These are phyloP conservation scores for Rhamphomyia laevipes DNA, from an alignment of 2,888 invertebrate genomes.

Conservation along the genomic window DNA sequence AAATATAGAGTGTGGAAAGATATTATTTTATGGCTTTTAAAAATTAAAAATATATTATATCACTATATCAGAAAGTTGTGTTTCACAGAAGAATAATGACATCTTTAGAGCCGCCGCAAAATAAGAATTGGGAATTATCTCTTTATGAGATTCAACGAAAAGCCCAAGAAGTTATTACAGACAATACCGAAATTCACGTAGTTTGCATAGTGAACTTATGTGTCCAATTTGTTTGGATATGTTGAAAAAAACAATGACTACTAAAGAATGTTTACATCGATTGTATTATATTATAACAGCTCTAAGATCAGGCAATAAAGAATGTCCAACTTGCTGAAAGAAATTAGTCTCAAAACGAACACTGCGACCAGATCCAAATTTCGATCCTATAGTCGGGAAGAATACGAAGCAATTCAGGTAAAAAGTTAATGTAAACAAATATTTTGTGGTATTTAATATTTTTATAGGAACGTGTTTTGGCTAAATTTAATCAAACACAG, in stretches of 20 bases:
- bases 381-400: conserved; percentile 86
- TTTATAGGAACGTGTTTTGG: conserved; percentile 65
- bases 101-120: conserved; percentile 64
- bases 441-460: too few relatives aligned
- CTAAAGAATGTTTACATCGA: conserved; percentile 96
- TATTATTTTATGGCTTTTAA: too few relatives aligned
- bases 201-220: conserved; percentile 93
- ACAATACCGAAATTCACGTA: conserved; percentile 88
- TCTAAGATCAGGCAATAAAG: conserved; percentile 93
- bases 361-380: conserved; percentile 92
- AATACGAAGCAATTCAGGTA: conserved; percentile 87
- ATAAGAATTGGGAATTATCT: conserved; percentile 94
- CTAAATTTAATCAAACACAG: conserved; percentile 86
- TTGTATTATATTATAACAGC: conserved; percentile 99
- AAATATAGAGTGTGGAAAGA: too few relatives aligned
- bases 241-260: conserved; percentile 99
- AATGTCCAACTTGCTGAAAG: conserved; percentile 97
- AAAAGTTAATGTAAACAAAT: conserved; percentile 12
- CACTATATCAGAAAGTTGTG: conserved; percentile 1
- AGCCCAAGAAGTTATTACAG: conserved; percentile 85
- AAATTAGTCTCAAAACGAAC: conserved; percentile 96
- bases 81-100: too few relatives aligned
- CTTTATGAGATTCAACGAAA: conserved; percentile 90
- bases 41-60: too few relatives aligned
- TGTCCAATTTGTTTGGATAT: conserved; percentile 98